These are phyloP conservation scores for Maconellicoccus hirsutus DNA, from an alignment of 1,140 invertebrate genomes.

Conservation along the genomic window DNA sequence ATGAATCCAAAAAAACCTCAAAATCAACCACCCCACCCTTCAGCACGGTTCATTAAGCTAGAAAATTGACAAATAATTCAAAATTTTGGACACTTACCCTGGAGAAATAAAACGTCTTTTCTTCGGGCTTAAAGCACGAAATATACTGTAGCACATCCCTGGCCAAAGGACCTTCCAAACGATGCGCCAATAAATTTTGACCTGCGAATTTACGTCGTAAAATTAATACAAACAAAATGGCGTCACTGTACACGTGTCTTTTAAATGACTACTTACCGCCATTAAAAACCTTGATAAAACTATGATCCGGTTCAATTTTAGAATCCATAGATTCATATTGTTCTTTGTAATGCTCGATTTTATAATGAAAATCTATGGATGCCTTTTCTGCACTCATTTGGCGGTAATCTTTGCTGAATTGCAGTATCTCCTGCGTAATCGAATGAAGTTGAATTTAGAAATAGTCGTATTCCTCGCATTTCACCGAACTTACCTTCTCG, in stretches of 20 bases:
- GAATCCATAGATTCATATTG: conserved; percentile 68
- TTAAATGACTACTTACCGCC: conserved; percentile 38
- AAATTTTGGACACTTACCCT: conserved; percentile 41
- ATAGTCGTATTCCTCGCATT: background rate
- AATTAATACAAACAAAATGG: background rate
- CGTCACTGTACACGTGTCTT: background rate
- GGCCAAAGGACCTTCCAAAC: conserved; percentile 55
- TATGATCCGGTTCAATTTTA: conserved; percentile 35
- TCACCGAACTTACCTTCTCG: conserved; percentile 55
- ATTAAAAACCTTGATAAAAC: conserved; percentile 60
- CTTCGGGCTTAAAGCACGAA: conserved; percentile 57
- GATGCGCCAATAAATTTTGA: conserved; percentile 46
- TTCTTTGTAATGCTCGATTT: conserved; percentile 73
- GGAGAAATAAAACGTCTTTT: conserved; percentile 61
- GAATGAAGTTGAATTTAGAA: background rate
- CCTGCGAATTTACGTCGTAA: conserved; percentile 25
- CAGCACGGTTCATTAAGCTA: conserved; percentile 15
- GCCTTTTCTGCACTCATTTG: conserved; percentile 63
- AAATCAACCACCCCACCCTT: too few relatives aligned
- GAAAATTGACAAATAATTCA: conserved; percentile 36
- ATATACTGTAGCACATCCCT: conserved; percentile 64
- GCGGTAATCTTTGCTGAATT: conserved; percentile 80
- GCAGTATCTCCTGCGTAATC: conserved; percentile 61
- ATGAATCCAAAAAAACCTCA: too few relatives aligned
- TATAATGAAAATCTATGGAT: conserved; percentile 64